Base-by-base conservation (phyloP, 1,140 invertebrate genomes). In the Diachasma alloeum region DNA sequence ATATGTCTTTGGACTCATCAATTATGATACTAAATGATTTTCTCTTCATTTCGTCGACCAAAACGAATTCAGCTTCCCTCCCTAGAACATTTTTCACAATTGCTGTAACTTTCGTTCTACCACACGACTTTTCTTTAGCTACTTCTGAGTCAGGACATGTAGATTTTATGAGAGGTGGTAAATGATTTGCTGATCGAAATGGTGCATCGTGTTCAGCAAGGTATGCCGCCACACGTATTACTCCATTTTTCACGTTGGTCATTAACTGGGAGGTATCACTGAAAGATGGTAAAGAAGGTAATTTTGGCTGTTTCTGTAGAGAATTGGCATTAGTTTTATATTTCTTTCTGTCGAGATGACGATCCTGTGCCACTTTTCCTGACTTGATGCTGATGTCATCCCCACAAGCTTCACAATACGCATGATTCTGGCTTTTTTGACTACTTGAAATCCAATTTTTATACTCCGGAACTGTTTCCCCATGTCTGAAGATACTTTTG, bases 1-100 rank as follows among this genome's bases (percentile, higher is more conserved):
- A 74, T 36, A 76, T 70, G 78, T 89, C 87, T n/a, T 85, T 88
- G 8, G 83, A 85, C 79, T 88, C 87, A 75, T 89, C 86, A 67
- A 87, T 81, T 31, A 88, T 85, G 72, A 88, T 75, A 22, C 83
- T 85, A 83, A 89, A 88, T 74, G 83, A 82, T n/a, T 79, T n/a
- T n/a, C n/a, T 80, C 39, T 79, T 63, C 19, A 87, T 74, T 76
- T 39, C 72, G 26, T 74, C 22, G 0, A 79, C 24, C 2, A 83
- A 17, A n/a, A 76, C 71, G 0, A 78, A 63, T 10, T 81, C 80
- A 42, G 69, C 68, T 17, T 71, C 22, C 66, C 42, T 53, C 9
- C 83, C 83, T 46, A 80, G 80, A 0, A 84, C 79, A 71, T 82
- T 83, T 44, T 46, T 74, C 0, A 66, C 42, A 56, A 74, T 74